Percentiles rank a stretch among this genome's conserved stretches.
Conservation (phyloP, 2,113 vertebrate genomes). For the Hippolais icterina region DNA sequence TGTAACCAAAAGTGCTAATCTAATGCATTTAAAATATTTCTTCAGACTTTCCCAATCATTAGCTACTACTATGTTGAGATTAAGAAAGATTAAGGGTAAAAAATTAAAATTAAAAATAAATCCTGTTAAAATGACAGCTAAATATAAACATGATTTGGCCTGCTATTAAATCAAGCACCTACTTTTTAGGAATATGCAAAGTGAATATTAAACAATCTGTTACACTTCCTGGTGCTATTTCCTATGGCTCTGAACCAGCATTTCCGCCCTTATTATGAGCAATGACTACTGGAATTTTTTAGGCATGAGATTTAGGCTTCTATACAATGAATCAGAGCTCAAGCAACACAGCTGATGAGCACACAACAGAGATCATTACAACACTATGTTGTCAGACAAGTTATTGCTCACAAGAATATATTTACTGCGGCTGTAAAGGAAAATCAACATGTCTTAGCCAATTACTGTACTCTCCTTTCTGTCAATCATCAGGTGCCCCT, state of each 20-base stretch:
- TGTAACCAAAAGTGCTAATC: not conserved
- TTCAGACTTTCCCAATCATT: not conserved
- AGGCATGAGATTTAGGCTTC: not conserved
- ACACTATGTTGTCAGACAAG: slow-evolving; percentile 14
- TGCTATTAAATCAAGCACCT: not conserved
- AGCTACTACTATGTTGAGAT: not conserved
- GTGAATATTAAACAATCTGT: not conserved
- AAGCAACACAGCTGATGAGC: not conserved
- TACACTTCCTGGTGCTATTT: slow-evolving; percentile 14
- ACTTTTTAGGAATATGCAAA: slow-evolving; percentile 61
- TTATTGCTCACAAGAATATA: slow-evolving; percentile 18
- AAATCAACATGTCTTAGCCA: not conserved
- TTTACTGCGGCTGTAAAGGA: not conserved
- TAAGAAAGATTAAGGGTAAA: not conserved
- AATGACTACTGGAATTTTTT: slow-evolving; percentile 6
- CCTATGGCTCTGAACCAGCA: slow-evolving; percentile 6
- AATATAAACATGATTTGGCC: not conserved
- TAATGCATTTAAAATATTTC: not conserved
- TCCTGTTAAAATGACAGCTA: not conserved
- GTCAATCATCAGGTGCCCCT: not conserved
- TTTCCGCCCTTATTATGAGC: not conserved
- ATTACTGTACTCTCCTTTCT: not conserved
- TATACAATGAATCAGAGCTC: slow-evolving; percentile 43
- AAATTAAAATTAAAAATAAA: not conserved
- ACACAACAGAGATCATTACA: slow-evolving; percentile 27